These are phyloP conservation scores for Gonatopus flavifemur DNA, from an alignment of 1,140 invertebrate species.

Conservation along the genomic window DNA sequence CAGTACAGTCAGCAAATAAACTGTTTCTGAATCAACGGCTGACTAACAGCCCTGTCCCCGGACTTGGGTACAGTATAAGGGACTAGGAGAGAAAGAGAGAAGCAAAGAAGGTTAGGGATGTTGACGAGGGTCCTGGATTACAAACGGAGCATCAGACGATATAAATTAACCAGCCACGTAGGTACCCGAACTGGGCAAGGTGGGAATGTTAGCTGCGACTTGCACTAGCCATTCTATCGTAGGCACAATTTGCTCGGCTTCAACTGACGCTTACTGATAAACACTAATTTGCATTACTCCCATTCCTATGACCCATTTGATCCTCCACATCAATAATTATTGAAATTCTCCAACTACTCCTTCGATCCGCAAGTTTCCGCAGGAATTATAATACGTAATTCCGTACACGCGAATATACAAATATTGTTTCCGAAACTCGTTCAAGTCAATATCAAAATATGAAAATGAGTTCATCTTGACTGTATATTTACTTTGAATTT, in stretches of 20 bases:
- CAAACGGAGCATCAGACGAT: slow-evolving; percentile 28
- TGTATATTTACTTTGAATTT: too few relatives aligned
- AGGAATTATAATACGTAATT: too few relatives aligned
- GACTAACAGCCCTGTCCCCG: slow-evolving; percentile 2
- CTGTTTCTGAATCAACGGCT: slow-evolving; percentile 29
- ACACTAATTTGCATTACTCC: slow-evolving; percentile 37
- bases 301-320: neutral
- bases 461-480: too few relatives aligned
- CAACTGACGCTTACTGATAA: slow-evolving; percentile 26
- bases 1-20: slow-evolving; percentile 25
- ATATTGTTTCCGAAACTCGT: too few relatives aligned
- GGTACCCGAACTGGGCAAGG: slow-evolving; percentile 10
- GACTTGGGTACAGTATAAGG: too few relatives aligned
- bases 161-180: slow-evolving; percentile 35
- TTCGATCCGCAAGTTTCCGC: too few relatives aligned
- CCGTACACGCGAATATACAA: too few relatives aligned
- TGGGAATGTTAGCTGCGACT: slow-evolving; percentile 8
- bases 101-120: neutral
- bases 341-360: too few relatives aligned
- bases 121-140: slow-evolving; percentile 31
- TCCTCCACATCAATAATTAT: too few relatives aligned
- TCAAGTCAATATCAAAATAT: too few relatives aligned
- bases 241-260: slow-evolving; percentile 27
- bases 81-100: too few relatives aligned
- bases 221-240: slow-evolving; percentile 18